Evolutionary conservation across 2,113 vertebrate genomes (phyloP).

Genomic region (Onychostoma macrolepis): DNA sequence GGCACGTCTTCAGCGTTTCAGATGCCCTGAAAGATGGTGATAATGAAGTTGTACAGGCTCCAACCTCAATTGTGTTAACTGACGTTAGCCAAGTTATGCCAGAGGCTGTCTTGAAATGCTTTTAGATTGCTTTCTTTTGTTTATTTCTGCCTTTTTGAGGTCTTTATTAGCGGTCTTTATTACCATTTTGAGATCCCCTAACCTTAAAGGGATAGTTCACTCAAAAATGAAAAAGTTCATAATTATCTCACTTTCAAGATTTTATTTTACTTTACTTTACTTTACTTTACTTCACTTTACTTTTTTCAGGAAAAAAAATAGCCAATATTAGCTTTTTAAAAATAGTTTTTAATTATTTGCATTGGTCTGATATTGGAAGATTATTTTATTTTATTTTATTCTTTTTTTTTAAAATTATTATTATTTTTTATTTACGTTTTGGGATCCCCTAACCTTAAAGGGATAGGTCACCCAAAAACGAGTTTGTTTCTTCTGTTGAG

Average conservation of each 20-base stretch:
- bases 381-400: too few species aligned
- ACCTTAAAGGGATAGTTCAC: not conserved
- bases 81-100: slow-evolving; percentile 20
- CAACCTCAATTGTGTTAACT: slow-evolving; percentile 22
- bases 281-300: too few species aligned
- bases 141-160: not conserved
- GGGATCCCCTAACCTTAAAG: not conserved
- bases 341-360: too few species aligned
- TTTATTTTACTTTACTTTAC: too few species aligned
- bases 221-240: too few species aligned
- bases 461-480: too few species aligned
- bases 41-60: slow-evolving; percentile 43
- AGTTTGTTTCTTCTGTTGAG: not conserved
- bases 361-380: too few species aligned
- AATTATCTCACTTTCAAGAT: too few species aligned
- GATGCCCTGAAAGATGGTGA: slow-evolving; percentile 42
- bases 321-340: too few species aligned
- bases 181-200: not conserved
- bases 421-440: not conserved
- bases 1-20: slow-evolving; percentile 31
- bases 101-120: slow-evolving; percentile 4
- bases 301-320: too few species aligned
- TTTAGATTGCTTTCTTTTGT: not conserved
- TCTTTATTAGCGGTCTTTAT: not conserved
- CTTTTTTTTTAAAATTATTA: too few species aligned